Conservation (phyloP, 2,888 invertebrate species). For the Lysandra bellargus region DNA sequence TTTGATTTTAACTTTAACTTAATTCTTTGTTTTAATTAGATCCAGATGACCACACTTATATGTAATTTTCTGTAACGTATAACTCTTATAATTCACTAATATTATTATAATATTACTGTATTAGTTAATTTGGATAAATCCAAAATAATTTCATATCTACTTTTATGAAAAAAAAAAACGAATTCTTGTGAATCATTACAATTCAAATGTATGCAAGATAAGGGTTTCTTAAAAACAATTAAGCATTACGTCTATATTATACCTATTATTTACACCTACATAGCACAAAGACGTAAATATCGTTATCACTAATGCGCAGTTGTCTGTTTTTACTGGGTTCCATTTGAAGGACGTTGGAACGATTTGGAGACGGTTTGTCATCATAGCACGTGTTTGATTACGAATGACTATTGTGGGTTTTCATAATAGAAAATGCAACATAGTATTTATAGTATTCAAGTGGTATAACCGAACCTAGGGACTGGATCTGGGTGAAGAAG, state of each 20-base stretch:
- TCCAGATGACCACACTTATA: too few relatives aligned
- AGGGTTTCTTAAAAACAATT: conserved; percentile 14
- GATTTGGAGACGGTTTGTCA: conserved; percentile 9
- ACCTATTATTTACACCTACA: conserved; percentile 8
- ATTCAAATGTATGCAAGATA: not conserved
- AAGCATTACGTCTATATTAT: not conserved
- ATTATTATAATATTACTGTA: too few relatives aligned
- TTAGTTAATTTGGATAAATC: too few relatives aligned
- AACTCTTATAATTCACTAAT: too few relatives aligned
- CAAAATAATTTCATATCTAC: not conserved
- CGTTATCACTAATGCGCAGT: conserved; percentile 12
- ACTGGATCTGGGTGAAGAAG: too few relatives aligned
- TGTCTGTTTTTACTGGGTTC: not conserved
- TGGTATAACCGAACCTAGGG: not conserved
- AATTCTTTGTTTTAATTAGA: too few relatives aligned
- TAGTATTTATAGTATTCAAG: not conserved
- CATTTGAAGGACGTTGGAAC: not conserved
- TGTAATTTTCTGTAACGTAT: too few relatives aligned
- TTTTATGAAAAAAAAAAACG: not conserved
- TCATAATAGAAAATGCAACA: not conserved
- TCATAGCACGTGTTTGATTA: conserved; percentile 21
- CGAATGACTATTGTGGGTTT: conserved; percentile 5
- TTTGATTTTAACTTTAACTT: too few relatives aligned
- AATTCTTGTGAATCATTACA: not conserved
- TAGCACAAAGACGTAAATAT: conserved; percentile 4